Evolutionary conservation across 2,797 vertebrate genomes (phyloP).

Genomic region (Spondyliosoma cantharus): DNA sequence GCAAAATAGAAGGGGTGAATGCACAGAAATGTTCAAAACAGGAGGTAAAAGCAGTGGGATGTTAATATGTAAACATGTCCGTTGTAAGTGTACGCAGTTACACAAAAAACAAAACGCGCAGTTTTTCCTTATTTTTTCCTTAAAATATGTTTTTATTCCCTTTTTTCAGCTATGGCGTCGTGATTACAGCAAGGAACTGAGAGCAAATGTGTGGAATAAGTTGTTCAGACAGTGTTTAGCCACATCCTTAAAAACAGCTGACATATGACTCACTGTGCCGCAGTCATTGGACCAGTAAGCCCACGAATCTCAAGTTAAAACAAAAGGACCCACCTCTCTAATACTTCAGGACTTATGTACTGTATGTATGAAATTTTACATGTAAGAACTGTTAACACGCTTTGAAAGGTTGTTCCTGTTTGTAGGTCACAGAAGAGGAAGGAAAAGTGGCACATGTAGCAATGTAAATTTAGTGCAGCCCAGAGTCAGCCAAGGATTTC

Average conservation of each 20-base stretch:
- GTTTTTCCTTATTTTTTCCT: neutral
- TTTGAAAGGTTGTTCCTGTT: neutral
- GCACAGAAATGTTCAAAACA: neutral
- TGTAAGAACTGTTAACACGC: neutral
- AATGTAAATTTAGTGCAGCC: neutral
- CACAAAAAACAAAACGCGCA: no score
- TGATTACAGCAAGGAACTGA: constrained; percentile 1
- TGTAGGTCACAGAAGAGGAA: neutral
- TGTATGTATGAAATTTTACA: neutral
- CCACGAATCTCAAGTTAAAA: neutral
- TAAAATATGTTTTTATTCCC: neutral
- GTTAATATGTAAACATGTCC: neutral
- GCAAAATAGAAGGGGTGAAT: neutral
- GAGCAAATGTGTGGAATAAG: neutral
- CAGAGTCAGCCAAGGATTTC: neutral
- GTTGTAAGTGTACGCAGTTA: neutral
- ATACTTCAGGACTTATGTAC: neutral
- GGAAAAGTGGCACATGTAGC: neutral
- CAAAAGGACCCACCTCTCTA: neutral
- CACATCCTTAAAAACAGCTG: constrained; percentile 54
- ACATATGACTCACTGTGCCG: constrained; percentile 5
- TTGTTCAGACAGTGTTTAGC: constrained; percentile 19
- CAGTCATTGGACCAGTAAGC: neutral
- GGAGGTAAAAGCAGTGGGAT: neutral
- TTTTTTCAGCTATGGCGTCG: neutral